Evolutionary conservation across 2,113 vertebrate species (phyloP).

Genomic region (Oxyruncus cristatus): DNA sequence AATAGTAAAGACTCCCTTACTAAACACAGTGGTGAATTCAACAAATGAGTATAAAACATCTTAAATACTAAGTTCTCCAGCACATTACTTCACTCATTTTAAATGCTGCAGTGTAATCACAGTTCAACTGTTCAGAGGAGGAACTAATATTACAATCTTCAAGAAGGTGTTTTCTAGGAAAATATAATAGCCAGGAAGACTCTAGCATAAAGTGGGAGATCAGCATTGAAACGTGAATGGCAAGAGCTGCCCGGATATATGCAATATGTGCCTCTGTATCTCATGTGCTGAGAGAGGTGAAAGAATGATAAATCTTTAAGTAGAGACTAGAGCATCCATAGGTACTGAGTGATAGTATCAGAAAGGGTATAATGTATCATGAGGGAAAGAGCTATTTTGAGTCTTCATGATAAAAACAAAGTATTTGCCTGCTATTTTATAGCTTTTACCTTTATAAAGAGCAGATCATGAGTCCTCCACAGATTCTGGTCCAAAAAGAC

Average conservation of each 20-base stretch:
- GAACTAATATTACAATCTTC: neutral
- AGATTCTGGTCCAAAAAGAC: neutral
- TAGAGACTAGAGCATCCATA: neutral
- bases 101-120: neutral
- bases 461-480: neutral
- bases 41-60: neutral
- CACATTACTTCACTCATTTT: neutral
- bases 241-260: neutral
- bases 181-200: neutral
- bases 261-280: fast-evolving
- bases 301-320: neutral
- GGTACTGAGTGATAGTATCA: neutral
- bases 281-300: neutral
- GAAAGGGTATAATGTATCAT: neutral
- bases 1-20: neutral
- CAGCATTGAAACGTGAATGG: neutral
- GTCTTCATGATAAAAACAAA: neutral
- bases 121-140: neutral
- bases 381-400: neutral
- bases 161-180: neutral
- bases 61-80: neutral
- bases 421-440: neutral
- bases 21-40: neutral
- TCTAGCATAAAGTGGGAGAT: neutral
- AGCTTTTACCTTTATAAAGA: neutral